phyloP scores from a whole-genome alignment of 2,888 invertebrate genomes.

The Tyria jacobaeae region DNA sequence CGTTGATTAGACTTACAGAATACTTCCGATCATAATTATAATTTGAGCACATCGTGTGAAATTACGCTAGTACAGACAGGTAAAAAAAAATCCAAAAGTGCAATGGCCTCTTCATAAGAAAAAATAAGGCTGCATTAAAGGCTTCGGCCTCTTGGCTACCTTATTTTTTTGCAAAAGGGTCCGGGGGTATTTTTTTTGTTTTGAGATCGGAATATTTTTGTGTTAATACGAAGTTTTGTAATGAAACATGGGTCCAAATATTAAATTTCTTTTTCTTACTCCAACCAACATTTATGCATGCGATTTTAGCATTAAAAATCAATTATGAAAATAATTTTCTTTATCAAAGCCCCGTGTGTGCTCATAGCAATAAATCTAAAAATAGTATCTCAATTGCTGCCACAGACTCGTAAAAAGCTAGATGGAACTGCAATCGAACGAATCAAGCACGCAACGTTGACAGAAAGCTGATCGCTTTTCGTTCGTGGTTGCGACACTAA shows the following conservation, averaged over 20 bases:
- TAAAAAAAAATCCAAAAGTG: conserved; percentile 1
- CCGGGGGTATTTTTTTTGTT: no score
- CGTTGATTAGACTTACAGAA: conserved; percentile 10
- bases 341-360: not conserved
- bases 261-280: not conserved
- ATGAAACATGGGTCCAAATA: not conserved
- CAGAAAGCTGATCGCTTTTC: conserved; percentile 31
- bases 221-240: not conserved
- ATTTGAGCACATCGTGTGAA: conserved; percentile 8
- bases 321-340: conserved; percentile 1
- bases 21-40: conserved; percentile 11
- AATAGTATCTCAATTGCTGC: not conserved
- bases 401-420: conserved; percentile 21
- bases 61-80: not conserved
- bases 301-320: not conserved
- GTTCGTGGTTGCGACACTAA: conserved; percentile 32
- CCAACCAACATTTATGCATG: not conserved
- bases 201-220: no score
- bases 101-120: not conserved
- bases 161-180: no score
- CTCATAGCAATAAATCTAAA: not conserved
- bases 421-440: conserved; percentile 25
- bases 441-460: conserved; percentile 32
- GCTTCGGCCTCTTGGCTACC: not conserved
- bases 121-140: not conserved